Conservation (phyloP, 2,113 vertebrate species). For the Periophthalmodon schlosseri region DNA sequence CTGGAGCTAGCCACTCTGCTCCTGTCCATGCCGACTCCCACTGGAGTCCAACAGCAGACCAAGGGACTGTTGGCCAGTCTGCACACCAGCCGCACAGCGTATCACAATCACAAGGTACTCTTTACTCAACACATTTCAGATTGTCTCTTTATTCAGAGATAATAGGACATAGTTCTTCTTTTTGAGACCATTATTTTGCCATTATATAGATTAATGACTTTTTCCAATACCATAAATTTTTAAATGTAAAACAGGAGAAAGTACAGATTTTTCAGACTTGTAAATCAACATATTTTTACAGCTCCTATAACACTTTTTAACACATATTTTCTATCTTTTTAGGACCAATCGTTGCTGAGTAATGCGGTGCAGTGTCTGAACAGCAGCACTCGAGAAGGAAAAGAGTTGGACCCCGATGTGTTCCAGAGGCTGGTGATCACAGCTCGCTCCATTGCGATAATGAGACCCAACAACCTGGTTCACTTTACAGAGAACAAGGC, state of each 20-base stretch:
- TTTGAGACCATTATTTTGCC: too few species aligned
- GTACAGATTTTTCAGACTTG: too few species aligned
- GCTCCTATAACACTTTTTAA: not conserved
- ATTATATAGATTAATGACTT: too few species aligned
- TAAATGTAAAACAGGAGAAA: too few species aligned
- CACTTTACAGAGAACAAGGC: slow-evolving; percentile 93
- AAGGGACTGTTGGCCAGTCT: slow-evolving; percentile 96
- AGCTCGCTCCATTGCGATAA: slow-evolving; percentile 95
- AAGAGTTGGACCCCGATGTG: slow-evolving; percentile 93
- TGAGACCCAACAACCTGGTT: slow-evolving; percentile 96
- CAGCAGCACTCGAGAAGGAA: slow-evolving; percentile 86
- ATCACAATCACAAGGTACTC: slow-evolving; percentile 98
- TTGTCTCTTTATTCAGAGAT: too few species aligned
- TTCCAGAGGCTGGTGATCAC: slow-evolving; percentile 98
- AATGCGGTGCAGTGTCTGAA: slow-evolving; percentile 96
- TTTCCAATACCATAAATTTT: too few species aligned
- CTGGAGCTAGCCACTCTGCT: slow-evolving; percentile 93
- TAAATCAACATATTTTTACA: not conserved
- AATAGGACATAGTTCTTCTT: too few species aligned
- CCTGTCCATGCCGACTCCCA: slow-evolving; percentile 92
- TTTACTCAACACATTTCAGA: too few species aligned
- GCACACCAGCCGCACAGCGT: slow-evolving; percentile 94
- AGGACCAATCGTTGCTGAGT: slow-evolving; percentile 97
- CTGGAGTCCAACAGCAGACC: slow-evolving; percentile 96
- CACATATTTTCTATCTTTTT: not conserved